A percentile compares a stretch with the other conserved stretches of the same genome.
phyloP scores from a whole-genome alignment of 2,797 vertebrate genomes.

The Coracias cyanogaster region DNA sequence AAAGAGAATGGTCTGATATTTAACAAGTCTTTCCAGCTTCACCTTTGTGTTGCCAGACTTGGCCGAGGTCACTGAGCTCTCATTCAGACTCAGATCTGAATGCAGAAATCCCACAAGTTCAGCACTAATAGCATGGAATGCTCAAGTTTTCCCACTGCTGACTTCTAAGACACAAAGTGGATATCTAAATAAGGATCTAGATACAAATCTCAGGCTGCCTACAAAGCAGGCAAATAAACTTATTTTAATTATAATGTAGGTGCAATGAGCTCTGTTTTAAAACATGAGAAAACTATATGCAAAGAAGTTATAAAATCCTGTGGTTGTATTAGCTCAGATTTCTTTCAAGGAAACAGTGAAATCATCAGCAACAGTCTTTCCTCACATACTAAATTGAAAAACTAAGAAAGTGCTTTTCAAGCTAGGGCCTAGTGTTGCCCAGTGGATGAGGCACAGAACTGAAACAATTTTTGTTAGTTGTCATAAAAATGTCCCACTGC shows the following conservation, averaged over 20 bases:
- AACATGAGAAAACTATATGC: not conserved
- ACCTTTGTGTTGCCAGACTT: not conserved
- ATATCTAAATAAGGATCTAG: not conserved
- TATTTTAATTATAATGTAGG: not conserved
- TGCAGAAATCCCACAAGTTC: not conserved
- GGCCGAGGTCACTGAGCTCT: not conserved
- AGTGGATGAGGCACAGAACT: not conserved
- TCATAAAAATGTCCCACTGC: not conserved
- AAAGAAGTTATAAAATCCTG: not conserved
- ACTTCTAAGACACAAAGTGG: not conserved
- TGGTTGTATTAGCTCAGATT: not conserved
- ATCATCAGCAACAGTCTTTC: not conserved
- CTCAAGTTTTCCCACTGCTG: not conserved
- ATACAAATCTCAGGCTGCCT: not conserved
- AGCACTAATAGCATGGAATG: not conserved
- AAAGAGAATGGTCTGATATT: not conserved
- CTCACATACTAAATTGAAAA: not conserved
- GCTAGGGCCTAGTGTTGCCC: accelerated
- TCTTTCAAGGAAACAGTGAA: not conserved
- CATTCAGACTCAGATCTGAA: not conserved
- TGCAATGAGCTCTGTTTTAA: not conserved
- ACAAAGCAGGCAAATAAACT: not conserved
- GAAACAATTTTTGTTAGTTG: not conserved
- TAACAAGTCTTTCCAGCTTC: not conserved
- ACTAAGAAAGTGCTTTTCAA: not conserved